Evolutionary conservation across 2,888 invertebrate species (phyloP).

Genomic region (Luffia ferchaultella): DNA sequence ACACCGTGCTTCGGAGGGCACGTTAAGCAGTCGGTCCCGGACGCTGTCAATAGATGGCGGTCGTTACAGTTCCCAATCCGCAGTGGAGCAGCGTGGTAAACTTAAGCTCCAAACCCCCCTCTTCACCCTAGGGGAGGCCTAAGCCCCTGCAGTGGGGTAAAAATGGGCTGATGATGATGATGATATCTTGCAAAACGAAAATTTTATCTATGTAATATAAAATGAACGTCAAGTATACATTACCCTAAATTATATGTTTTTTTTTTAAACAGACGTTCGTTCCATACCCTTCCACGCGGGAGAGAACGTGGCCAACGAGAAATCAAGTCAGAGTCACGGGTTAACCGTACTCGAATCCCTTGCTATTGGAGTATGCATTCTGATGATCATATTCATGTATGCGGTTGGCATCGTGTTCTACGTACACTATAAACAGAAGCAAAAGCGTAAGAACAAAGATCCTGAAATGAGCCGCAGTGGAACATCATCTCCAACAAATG

Average conservation of each 20-base stretch:
- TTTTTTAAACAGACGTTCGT: conserved; percentile 68
- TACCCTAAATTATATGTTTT: background rate
- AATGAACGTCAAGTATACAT: too few relatives aligned
- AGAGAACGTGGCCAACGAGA: conserved; percentile 55
- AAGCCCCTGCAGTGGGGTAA: too few relatives aligned
- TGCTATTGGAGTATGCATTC: conserved; percentile 82
- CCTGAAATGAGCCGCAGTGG: conserved; percentile 41
- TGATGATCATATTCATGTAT: conserved; percentile 81
- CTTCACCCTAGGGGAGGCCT: too few relatives aligned
- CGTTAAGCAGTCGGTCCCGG: too few relatives aligned
- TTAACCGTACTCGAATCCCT: conserved; percentile 80
- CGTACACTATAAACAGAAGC: conserved; percentile 75
- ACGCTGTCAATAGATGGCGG: too few relatives aligned
- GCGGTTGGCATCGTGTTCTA: conserved; percentile 86
- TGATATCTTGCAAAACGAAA: background rate
- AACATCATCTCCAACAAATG: conserved; percentile 38
- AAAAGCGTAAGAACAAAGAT: conserved; percentile 60
- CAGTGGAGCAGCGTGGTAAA: too few relatives aligned
- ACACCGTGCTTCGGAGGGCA: too few relatives aligned
- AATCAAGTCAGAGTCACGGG: conserved; percentile 61
- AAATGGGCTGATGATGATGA: background rate
- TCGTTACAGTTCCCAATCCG: too few relatives aligned
- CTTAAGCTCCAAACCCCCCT: too few relatives aligned
- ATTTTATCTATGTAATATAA: too few relatives aligned
- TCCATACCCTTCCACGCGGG: conserved; percentile 81